These are phyloP conservation scores for Papilio polytes DNA, from an alignment of 1,140 invertebrate species.

Conservation along the genomic window DNA sequence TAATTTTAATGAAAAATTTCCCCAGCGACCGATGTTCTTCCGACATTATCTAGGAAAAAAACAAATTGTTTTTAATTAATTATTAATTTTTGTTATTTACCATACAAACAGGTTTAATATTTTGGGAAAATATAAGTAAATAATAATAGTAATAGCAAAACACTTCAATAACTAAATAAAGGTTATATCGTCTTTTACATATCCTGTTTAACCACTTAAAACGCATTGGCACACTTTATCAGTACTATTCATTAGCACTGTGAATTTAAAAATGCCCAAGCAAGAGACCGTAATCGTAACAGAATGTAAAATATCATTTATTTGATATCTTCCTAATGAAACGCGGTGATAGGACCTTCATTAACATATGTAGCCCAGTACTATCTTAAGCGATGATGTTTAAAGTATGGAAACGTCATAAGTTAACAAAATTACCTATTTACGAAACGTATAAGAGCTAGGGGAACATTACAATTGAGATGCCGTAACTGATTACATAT, in stretches of 20 bases:
- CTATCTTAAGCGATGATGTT: conserved; percentile 14
- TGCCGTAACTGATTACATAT: too few species aligned
- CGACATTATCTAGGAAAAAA: conserved; percentile 52
- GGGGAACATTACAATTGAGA: too few species aligned
- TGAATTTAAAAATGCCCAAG: conserved; percentile 32
- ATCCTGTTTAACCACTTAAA: neutral
- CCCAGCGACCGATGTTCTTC: conserved; percentile 59
- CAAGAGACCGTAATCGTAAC: conserved; percentile 42
- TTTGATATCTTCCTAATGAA: conserved; percentile 36
- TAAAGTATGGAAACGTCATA: conserved; percentile 22
- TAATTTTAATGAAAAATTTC: conserved; percentile 80
- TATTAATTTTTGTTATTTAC: conserved; percentile 41
- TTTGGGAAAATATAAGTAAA: neutral
- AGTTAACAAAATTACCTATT: too few species aligned
- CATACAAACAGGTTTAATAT: neutral
- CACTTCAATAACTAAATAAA: neutral
- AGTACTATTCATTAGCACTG: conserved; percentile 23
- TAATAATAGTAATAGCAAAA: too few species aligned
- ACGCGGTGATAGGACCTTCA: conserved; percentile 28
- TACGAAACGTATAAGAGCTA: too few species aligned
- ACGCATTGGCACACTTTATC: conserved; percentile 24
- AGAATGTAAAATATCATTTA: conserved; percentile 45
- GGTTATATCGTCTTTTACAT: neutral
- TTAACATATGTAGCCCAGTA: conserved; percentile 33
- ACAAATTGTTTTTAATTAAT: conserved; percentile 54